Percentiles rank a stretch among this genome's conserved stretches.
Conservation (phyloP, 2,888 invertebrate species). For the Onchidella celtica region DNA sequence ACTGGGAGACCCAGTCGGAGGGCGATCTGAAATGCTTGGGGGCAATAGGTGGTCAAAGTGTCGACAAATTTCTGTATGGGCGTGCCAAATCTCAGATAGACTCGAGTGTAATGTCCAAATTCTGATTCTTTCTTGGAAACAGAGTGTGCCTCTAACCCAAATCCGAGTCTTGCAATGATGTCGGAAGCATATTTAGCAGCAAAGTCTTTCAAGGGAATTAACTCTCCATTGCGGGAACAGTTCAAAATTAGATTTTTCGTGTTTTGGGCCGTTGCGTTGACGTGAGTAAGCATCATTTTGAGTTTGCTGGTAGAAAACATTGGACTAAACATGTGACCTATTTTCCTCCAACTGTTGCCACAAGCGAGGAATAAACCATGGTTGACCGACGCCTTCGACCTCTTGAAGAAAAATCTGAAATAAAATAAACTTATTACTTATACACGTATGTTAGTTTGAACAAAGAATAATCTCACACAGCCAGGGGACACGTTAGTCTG, state of each 20-base stretch:
- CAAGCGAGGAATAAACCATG: neutral
- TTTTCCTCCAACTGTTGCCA: neutral
- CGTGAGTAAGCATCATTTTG: slow-evolving; percentile 1
- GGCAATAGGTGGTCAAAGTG: neutral
- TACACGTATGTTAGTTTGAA: no score
- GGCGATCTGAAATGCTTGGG: neutral
- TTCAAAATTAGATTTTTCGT: neutral
- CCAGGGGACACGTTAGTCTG: no score
- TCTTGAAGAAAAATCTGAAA: no score
- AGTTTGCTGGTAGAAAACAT: neutral
- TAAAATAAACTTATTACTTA: no score
- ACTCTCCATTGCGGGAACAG: neutral
- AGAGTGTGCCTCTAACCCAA: neutral
- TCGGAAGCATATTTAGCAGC: neutral
- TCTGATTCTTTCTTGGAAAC: neutral
- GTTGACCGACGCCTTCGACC: neutral
- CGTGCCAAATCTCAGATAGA: neutral
- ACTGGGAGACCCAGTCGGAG: neutral
- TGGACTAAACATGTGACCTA: neutral
- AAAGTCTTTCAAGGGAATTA: neutral
- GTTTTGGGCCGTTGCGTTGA: neutral
- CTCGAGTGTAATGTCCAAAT: neutral
- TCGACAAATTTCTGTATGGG: neutral
- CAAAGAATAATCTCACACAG: no score
- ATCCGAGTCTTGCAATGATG: slow-evolving; percentile 2